Base-by-base conservation (phyloP, 2,113 vertebrate species). In the Ammodytes marinus region DNA sequence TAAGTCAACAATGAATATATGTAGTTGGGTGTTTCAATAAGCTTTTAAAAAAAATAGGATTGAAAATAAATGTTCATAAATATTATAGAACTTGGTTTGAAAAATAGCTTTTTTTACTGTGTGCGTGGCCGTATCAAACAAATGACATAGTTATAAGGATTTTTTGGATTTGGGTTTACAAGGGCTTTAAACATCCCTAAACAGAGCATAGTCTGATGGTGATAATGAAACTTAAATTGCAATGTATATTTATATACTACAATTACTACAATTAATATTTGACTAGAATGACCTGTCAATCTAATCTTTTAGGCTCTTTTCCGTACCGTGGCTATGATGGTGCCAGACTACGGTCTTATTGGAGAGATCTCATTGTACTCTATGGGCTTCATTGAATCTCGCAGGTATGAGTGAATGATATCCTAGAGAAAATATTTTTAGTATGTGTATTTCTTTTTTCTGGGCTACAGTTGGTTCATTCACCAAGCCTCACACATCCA, bases 281-380 rank as follows among this genome's bases (percentile, higher is more conserved):
- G 27, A 27, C 27, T 27, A 27, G 15, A 37, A 60, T 73, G 10
- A 55, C n/a, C 6, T 57, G 5, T 68, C n/a, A 14, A 81, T 86
- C 3, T 68, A 86, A 79, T 79, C 74, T 87, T 86, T 50, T 42
- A 99, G 98, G 97, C 96, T 50, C 93, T 98, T 64, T 99, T 98
- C 84, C 95, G 96, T 71, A 97, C 97, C 12, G 98, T 98, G 77
- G 97, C 98, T 45, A 98, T 99, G 98, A 99, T 99, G 98, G 97
- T 97, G 5, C 97, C 98, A 70, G 97, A 99, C 93, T 98, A 99
- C 54, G 95, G 95, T 72, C 94, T 99, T 68, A 99, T 99, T 93
- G 97, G 97, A 67, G 97, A 99, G 92, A 98, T 99, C 80, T 98
- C 97, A 1, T 96, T 99, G 40, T 99, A 98, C 86, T 98, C 97